Evolutionary conservation across 2,113 vertebrate species (phyloP).

Genomic region (Tragelaphus buxtoni): DNA sequence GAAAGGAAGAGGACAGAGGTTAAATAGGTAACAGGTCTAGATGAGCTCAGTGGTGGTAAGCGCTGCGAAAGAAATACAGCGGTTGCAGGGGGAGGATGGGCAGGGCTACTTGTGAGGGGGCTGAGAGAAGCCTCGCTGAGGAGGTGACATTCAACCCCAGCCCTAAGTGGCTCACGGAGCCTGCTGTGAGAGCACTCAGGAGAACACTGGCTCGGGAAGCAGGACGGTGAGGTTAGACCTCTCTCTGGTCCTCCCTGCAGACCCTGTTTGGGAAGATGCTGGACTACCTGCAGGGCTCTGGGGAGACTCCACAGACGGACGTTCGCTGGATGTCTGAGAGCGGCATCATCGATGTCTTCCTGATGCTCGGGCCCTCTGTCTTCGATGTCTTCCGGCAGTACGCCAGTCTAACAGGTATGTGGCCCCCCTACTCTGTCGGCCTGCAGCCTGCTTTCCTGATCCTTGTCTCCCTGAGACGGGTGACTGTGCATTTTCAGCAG

Average conservation of each 20-base stretch:
- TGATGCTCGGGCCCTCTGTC: conserved; percentile 89
- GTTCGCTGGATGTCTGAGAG: conserved; percentile 96
- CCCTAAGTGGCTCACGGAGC: not conserved
- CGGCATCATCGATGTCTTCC: conserved; percentile 91
- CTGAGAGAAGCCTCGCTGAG: not conserved
- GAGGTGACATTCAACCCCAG: not conserved
- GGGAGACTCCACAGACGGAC: conserved; percentile 91
- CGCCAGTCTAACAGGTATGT: conserved; percentile 87
- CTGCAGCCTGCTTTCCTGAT: not conserved
- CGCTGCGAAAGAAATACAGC: not conserved
- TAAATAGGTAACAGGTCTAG: not conserved
- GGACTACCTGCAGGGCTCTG: conserved; percentile 91
- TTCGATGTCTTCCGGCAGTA: conserved; percentile 88
- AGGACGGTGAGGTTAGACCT: not conserved
- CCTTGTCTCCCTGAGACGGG: not conserved
- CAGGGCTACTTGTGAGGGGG: not conserved
- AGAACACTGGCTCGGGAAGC: not conserved
- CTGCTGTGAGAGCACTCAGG: not conserved
- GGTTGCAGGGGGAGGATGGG: rapidly evolving
- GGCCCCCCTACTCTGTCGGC: not conserved
- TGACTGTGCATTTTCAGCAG: not conserved
- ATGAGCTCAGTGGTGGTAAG: not conserved
- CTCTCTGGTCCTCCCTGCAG: conserved; percentile 67
- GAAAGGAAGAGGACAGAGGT: not conserved
- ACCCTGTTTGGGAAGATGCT: conserved; percentile 93